Conservation (phyloP, 2,797 vertebrate genomes). For the Fringilla coelebs region DNA sequence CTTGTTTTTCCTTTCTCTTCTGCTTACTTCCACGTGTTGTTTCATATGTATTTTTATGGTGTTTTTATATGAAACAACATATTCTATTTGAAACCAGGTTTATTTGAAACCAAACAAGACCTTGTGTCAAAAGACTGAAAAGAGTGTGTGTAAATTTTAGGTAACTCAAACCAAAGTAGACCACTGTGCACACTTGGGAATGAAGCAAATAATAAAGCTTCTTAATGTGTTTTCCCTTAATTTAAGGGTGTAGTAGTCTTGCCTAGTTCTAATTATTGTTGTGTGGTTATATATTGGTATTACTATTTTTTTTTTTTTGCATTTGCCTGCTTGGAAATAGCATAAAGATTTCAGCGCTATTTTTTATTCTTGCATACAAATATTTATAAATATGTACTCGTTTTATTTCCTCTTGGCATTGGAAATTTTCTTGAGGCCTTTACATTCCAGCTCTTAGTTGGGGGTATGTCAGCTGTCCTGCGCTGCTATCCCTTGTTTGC, state of each 20-base stretch:
- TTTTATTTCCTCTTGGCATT: neutral
- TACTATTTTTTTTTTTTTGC: neutral
- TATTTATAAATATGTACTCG: neutral
- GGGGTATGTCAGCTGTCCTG: neutral
- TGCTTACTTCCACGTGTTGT: neutral
- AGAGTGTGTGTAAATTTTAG: neutral
- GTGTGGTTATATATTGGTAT: neutral
- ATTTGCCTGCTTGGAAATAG: neutral
- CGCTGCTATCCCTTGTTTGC: neutral
- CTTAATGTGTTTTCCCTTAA: neutral
- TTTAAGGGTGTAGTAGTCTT: neutral
- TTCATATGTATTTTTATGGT: neutral
- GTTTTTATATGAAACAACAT: neutral
- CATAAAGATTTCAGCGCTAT: neutral
- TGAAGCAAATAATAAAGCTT: neutral
- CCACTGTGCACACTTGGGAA: neutral
- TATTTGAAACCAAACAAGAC: neutral
- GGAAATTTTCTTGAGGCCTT: neutral
- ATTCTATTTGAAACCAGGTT: too few relatives aligned
- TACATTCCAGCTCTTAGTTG: neutral
- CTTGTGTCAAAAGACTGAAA: neutral
- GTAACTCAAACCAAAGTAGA: neutral
- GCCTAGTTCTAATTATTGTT: conserved; percentile 1
- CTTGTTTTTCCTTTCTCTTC: neutral
- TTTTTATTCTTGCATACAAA: neutral